phyloP scores from a whole-genome alignment of 2,888 invertebrate genomes.

The Eupelmus urozonus region DNA sequence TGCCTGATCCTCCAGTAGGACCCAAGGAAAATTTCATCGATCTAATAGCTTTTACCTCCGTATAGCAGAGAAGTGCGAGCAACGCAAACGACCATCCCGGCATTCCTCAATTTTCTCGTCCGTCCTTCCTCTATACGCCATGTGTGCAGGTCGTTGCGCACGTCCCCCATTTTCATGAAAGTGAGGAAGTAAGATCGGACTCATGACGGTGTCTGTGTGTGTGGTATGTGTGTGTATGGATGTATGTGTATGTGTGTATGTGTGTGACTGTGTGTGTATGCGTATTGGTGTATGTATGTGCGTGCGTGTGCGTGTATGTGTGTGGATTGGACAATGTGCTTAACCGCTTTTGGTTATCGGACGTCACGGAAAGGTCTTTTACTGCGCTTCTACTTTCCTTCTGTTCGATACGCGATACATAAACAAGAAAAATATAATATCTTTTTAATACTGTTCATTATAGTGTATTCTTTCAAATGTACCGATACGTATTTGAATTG shows the following conservation, averaged over 20 bases:
- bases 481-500: too few species aligned
- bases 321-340: constrained; percentile 47
- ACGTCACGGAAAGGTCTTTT: constrained; percentile 35
- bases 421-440: constrained; percentile 27
- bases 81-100: constrained; percentile 5
- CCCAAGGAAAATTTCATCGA: constrained; percentile 34
- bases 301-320: too few species aligned
- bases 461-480: neutral
- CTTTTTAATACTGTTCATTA: too few species aligned
- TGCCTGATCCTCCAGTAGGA: neutral
- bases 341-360: constrained; percentile 44
- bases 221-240: too few species aligned
- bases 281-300: too few species aligned
- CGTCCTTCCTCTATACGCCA: neutral
- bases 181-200: too few species aligned
- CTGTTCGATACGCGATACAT: constrained; percentile 17
- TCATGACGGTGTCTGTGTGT: too few species aligned
- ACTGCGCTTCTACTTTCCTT: constrained; percentile 39
- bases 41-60: constrained; percentile 22
- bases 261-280: too few species aligned
- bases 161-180: constrained; percentile 50
- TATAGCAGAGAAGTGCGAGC: neutral
- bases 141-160: constrained; percentile 3
- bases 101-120: constrained; percentile 48
- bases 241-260: too few species aligned